Evolutionary conservation across 2,888 invertebrate genomes (phyloP).

Genomic region (Kuschelorhynchus macadamiae): DNA sequence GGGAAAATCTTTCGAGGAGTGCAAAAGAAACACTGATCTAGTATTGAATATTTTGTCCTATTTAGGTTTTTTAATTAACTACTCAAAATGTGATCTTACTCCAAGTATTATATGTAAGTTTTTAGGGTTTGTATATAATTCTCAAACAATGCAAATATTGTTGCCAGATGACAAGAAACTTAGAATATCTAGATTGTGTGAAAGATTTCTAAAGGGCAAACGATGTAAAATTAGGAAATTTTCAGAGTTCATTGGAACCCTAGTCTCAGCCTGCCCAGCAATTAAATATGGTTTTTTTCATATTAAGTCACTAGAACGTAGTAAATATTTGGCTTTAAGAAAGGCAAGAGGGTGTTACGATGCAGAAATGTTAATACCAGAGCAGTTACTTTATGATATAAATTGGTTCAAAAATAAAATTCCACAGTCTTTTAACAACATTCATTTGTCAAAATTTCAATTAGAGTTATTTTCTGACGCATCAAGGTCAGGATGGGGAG

Average conservation of each 20-base stretch:
- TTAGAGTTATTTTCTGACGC: conserved; percentile 52
- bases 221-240: conserved; percentile 29
- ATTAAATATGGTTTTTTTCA: conserved; percentile 23
- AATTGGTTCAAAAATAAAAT: conserved; percentile 51
- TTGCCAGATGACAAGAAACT: conserved; percentile 26
- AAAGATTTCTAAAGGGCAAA: not conserved
- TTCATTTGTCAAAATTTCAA: conserved; percentile 22
- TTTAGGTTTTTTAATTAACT: conserved; percentile 48
- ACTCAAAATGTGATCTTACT: conserved; percentile 34
- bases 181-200: conserved; percentile 7
- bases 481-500: conserved; percentile 20
- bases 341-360: conserved; percentile 9
- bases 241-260: conserved; percentile 41
- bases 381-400: conserved; percentile 42
- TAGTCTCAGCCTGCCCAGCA: conserved; percentile 25
- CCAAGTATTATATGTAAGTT: conserved; percentile 45
- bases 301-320: conserved; percentile 15
- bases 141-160: conserved; percentile 12
- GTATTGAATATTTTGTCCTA: not conserved
- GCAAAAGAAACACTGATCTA: conserved; percentile 27
- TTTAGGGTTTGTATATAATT: conserved; percentile 42
- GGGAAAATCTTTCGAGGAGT: conserved; percentile 39
- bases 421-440: not conserved
- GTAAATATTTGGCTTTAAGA: conserved; percentile 28
- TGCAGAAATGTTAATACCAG: not conserved